These are phyloP conservation scores for Eumeta japonica DNA, from an alignment of 1,140 invertebrate species.

Conservation along the genomic window DNA sequence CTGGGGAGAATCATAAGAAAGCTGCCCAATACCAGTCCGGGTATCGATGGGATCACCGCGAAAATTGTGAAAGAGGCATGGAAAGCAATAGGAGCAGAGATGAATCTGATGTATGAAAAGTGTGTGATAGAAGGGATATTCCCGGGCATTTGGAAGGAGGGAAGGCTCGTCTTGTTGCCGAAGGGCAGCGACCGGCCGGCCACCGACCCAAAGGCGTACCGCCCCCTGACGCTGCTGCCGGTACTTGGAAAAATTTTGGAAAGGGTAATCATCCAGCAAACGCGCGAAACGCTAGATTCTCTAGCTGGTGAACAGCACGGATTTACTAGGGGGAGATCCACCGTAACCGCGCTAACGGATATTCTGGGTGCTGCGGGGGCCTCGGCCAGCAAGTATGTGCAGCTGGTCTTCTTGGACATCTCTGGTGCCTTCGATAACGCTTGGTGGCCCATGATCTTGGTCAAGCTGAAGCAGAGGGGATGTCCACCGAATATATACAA, in stretches of 20 bases:
- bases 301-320: conserved; percentile 30
- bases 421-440: no score
- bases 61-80: conserved; percentile 16
- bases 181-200: conserved; percentile 28
- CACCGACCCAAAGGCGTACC: conserved; percentile 27
- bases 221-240: conserved; percentile 41
- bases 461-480: conserved; percentile 12
- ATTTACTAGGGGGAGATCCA: conserved; percentile 21
- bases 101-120: conserved; percentile 11
- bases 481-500: conserved; percentile 17
- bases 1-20: no score
- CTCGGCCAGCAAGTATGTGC: conserved; percentile 27
- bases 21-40: no score
- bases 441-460: no score
- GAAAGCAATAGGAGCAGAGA: conserved; percentile 5
- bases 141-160: conserved; percentile 37
- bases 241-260: conserved; percentile 40
- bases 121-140: conserved; percentile 24
- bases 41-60: conserved; percentile 19
- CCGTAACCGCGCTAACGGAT: no score
- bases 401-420: no score
- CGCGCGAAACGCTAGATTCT: conserved; percentile 3
- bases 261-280: conserved; percentile 22
- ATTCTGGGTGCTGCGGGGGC: no score
- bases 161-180: conserved; percentile 22